A percentile compares a stretch with the other conserved stretches of the same genome.
These are phyloP conservation scores for Apostichopus japonicus DNA, from an alignment of 35 echinoderm and acorn worm genomes.

Conservation along the genomic window DNA sequence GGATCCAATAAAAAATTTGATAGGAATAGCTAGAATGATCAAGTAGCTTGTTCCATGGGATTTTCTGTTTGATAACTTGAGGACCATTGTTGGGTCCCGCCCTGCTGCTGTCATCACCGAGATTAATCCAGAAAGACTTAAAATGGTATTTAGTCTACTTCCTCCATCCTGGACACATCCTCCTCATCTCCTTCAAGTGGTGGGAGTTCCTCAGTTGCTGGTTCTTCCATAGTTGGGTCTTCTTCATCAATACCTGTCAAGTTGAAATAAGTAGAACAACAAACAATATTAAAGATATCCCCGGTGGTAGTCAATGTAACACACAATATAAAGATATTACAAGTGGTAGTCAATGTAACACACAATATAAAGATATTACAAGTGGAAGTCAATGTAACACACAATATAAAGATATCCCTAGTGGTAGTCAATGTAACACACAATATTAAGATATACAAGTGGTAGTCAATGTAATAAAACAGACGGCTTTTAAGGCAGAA, in stretches of 20 bases:
- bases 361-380: no score
- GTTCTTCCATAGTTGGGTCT: conserved; percentile 74
- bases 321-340: neutral
- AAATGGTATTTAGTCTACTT: conserved; percentile 81
- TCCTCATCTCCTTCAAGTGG: conserved; percentile 96
- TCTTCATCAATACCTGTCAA: conserved; percentile 97
- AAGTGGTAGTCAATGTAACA: no score
- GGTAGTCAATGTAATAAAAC: no score
- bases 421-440: neutral
- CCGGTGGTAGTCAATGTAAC: neutral
- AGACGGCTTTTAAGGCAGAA: no score
- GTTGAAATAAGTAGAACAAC: neutral
- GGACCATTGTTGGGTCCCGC: no score
- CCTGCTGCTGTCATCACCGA: no score
- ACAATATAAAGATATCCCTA: neutral
- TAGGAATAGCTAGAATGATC: no score
- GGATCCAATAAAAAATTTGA: no score
- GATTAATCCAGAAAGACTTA: no score
- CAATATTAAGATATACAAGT: neutral
- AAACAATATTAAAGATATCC: neutral
- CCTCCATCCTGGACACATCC: conserved; percentile 96
- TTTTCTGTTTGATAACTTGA: no score
- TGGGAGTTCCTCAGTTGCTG: conserved; percentile 80
- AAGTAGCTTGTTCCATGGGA: no score
- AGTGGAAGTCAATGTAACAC: no score